These are phyloP conservation scores for Resseliella maxima DNA, from an alignment of 2,888 invertebrate species.

Conservation along the genomic window DNA sequence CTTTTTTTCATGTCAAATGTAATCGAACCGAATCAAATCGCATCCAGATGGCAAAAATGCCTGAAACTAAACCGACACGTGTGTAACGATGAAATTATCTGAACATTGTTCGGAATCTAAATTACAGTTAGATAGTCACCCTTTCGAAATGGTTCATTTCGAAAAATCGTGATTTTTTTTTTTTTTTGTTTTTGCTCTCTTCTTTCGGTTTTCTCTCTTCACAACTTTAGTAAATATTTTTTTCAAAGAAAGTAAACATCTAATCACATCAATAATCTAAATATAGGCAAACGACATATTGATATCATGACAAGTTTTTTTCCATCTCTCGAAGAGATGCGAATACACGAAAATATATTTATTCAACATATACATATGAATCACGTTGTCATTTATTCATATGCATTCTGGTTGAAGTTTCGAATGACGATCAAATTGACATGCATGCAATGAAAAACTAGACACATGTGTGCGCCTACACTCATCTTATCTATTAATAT, in stretches of 20 bases:
- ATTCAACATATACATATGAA: background rate
- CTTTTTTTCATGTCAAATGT: constrained; percentile 41
- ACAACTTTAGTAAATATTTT: background rate
- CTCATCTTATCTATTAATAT: background rate
- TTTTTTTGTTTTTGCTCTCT: too few species aligned
- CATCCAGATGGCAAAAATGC: constrained; percentile 18
- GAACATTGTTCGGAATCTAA: background rate
- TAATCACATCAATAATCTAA: constrained; percentile 26
- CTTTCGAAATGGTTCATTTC: constrained; percentile 15
- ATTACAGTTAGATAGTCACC: background rate
- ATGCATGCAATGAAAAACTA: background rate
- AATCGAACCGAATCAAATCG: constrained; percentile 28
- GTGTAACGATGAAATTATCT: background rate
- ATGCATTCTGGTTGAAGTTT: background rate
- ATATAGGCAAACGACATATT: background rate
- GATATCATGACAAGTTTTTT: background rate
- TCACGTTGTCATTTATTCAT: background rate
- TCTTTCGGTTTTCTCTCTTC: background rate
- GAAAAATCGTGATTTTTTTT: constrained; percentile 20
- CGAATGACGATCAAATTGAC: background rate
- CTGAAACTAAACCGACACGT: background rate
- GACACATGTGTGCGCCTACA: background rate
- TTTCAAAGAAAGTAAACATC: background rate
- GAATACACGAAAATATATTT: background rate
- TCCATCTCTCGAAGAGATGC: background rate